phyloP scores from a whole-genome alignment of 1,140 invertebrate species.

The Drosophila paulistorum region DNA sequence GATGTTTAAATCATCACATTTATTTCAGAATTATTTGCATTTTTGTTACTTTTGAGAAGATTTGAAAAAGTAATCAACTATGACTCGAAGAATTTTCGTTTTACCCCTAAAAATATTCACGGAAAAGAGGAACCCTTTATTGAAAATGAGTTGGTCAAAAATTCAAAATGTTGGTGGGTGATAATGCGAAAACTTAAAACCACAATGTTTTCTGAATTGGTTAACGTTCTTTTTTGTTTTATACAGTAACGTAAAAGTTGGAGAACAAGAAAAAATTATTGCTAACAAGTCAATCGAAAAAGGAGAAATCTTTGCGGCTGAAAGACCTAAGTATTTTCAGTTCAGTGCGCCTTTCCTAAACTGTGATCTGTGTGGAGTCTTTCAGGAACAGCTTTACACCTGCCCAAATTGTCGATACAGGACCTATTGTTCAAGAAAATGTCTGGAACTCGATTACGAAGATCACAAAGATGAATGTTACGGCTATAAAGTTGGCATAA shows the following conservation, averaged over 20 bases:
- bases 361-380: slow-evolving; percentile 42
- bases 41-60: slow-evolving; percentile 23
- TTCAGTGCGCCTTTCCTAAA: slow-evolving; percentile 49
- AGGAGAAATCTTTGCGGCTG: slow-evolving; percentile 29
- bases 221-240: neutral
- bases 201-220: neutral
- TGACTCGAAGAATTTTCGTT: slow-evolving; percentile 23
- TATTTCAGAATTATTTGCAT: slow-evolving; percentile 16
- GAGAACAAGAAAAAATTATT: neutral
- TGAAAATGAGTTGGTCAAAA: slow-evolving; percentile 5
- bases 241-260: neutral
- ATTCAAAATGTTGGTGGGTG: slow-evolving; percentile 39
- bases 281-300: slow-evolving; percentile 27
- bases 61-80: slow-evolving; percentile 36
- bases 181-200: neutral
- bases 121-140: neutral
- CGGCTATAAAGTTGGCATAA: slow-evolving; percentile 46
- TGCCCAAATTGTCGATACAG: slow-evolving; percentile 47
- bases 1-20: too few species aligned
- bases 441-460: slow-evolving; percentile 28
- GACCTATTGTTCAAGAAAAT: slow-evolving; percentile 43
- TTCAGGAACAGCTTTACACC: slow-evolving; percentile 47
- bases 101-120: neutral
- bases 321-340: slow-evolving; percentile 28
- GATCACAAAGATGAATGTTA: slow-evolving; percentile 39